Percentiles rank a stretch among this genome's conserved stretches.
Conservation (phyloP, 2,113 vertebrate species). For the Psittacus erithacus region DNA sequence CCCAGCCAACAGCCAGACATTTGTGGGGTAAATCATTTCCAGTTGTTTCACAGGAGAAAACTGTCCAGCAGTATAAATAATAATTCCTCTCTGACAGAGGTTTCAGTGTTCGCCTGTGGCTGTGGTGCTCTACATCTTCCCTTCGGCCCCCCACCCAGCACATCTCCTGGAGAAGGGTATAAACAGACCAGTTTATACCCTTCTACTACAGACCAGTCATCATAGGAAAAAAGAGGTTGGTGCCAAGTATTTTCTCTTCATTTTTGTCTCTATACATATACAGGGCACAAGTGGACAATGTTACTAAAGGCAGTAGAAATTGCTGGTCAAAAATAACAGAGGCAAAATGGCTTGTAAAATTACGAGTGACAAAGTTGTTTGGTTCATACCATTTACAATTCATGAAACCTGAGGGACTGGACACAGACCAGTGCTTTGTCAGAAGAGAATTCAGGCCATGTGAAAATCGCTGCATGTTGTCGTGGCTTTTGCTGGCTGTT, state of each 20-base stretch:
- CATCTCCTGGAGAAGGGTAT: neutral
- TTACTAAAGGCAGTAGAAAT: neutral
- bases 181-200: neutral
- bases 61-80: slow-evolving; percentile 38
- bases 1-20: slow-evolving; percentile 63
- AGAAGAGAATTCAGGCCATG: neutral
- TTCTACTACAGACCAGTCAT: neutral
- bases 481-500: neutral
- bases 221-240: neutral
- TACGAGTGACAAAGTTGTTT: neutral
- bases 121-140: neutral
- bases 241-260: neutral
- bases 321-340: neutral
- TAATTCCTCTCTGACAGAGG: neutral
- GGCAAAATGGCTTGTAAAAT: neutral
- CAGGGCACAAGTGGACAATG: neutral
- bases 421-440: neutral
- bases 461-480: neutral
- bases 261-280: neutral
- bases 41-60: slow-evolving; percentile 67
- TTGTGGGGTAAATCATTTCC: slow-evolving; percentile 69
- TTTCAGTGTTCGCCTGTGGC: neutral
- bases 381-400: neutral
- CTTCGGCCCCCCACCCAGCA: neutral
- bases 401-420: neutral